Base-by-base conservation (phyloP, 2,888 invertebrate species). In the Euphydryas editha region DNA sequence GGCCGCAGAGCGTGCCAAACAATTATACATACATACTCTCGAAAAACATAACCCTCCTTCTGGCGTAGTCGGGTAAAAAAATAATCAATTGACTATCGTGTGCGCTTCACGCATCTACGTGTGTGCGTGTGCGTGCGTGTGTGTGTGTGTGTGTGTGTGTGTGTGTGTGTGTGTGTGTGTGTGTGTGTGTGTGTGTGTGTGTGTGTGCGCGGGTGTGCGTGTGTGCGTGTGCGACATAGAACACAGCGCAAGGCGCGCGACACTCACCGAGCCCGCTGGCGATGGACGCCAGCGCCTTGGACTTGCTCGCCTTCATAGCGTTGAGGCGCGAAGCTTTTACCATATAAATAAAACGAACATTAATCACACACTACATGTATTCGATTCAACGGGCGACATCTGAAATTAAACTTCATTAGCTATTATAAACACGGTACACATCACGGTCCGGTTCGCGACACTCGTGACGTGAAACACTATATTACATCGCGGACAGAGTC, bases 241-340 rank as follows among this genome's bases (percentile, higher is more conserved):
- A 49, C n/a, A 49, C 17, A 15, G 42, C 13, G 24, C 18, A 78
- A 10, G 54, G 37, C 46, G 81, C 82, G 73, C 67, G 74, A 64
- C 76, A 97, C 98, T 98, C 95, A 98, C 98, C 98, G 87, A 98
- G 95, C 88, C 96, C 96, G 82, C 96, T 95, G 87, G 97, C 96
- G 94, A 98, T 95, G 94, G 97, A 96, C 93, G 97, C 96, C 94
- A 97, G 95, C 93, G 97, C 97, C 93, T 95, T 95, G 93, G 96
- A 96, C 95, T 96, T 96, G 94, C 95, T 95, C 79, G 92, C 92
- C 85, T 91, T 92, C 94, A 95, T 91, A 85, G 94, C 93, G 93
- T 94, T 94, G 91, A 95, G 95, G 91, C 95, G 95, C 94, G 94
- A 90, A 71, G 93, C 93, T 94, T 94, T 92, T 92, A 91, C 93